Evolutionary conservation across 1,140 invertebrate species (phyloP), one percentile per base, ranked within the genome.

Genomic region (Zaprionus ornatus): DNA sequence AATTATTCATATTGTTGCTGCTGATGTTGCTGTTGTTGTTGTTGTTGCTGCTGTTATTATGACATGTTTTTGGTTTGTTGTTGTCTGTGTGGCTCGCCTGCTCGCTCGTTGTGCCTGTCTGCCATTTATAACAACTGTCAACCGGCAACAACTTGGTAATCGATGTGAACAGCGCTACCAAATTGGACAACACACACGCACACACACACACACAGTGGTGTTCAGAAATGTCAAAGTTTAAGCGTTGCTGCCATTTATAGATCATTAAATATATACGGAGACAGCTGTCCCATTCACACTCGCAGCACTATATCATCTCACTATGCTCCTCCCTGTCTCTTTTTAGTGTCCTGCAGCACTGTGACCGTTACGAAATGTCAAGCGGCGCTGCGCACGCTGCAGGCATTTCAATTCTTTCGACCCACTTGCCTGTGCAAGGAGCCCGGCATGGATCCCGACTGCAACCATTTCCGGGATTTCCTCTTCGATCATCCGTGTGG

Each of bases 401-500:
- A 97, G 94, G 96, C 96, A 56, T 98, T 98, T 93, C 96, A 97
- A 77, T 98, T 97, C 95, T 98, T 98, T 94, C 96, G 96, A 90
- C 97, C 97, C 79, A 98, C 97, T 77, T 98, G 97, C 93, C 95
- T 98, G 81, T 98, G 97, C 93, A 95, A 96, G 72, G 97, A 98
- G 87, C 97, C 97, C 9, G 96, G 96, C 92, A 95, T 97, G 79
- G 97, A 98, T 93, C 97, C 96, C 71, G 96, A 97, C 84, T 98
- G 97, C 93, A 98, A 97, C 94, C 96, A 96, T 82, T 98, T 98
- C 94, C 95, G 96, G 87, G 97, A 98, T 93, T 98, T 97, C 92
- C 94, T 98, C 59, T 98, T 98, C 92, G 97, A 98, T 93, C 97
- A 98, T 94, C 97, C 97, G 19, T 98, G 97, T 93, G 95, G 97